phyloP scores from a whole-genome alignment of 2,888 invertebrate genomes.

The Carabus problematicus region DNA sequence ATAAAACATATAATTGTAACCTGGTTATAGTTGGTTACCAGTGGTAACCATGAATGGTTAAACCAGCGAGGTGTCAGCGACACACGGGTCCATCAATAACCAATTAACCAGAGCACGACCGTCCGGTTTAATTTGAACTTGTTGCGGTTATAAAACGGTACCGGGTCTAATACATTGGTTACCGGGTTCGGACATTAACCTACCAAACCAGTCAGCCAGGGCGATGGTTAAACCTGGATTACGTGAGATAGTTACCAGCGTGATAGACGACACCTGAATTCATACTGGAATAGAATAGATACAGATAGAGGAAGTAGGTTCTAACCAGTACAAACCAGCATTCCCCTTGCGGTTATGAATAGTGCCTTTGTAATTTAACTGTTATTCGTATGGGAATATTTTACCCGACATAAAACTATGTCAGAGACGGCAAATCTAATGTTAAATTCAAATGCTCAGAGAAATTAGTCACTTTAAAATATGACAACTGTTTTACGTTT shows the following conservation, averaged over 20 bases:
- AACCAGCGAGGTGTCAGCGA: conserved; percentile 15
- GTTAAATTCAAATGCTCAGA: no score
- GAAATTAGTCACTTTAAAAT: no score
- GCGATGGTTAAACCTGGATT: conserved; percentile 16
- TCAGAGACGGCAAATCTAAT: no score
- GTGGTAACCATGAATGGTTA: no score
- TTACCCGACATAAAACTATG: background rate
- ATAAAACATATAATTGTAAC: no score
- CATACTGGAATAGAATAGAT: background rate
- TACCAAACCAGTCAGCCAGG: background rate
- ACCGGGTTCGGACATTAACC: conserved; percentile 29
- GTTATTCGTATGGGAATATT: conserved; percentile 37
- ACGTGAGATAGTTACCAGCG: background rate
- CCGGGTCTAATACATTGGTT: conserved; percentile 34
- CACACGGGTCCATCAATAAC: conserved; percentile 31
- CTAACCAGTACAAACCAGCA: background rate
- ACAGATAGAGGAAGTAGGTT: no score
- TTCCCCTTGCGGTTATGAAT: conserved; percentile 27
- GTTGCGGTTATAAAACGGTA: conserved; percentile 38
- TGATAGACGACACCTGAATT: background rate
- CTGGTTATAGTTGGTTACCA: no score
- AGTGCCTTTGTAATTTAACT: conserved; percentile 38
- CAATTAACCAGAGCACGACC: conserved; percentile 28
- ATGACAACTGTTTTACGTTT: no score
- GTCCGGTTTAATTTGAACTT: conserved; percentile 37